phyloP scores from a whole-genome alignment of 2,888 invertebrate species.

The Idaea aversata region DNA sequence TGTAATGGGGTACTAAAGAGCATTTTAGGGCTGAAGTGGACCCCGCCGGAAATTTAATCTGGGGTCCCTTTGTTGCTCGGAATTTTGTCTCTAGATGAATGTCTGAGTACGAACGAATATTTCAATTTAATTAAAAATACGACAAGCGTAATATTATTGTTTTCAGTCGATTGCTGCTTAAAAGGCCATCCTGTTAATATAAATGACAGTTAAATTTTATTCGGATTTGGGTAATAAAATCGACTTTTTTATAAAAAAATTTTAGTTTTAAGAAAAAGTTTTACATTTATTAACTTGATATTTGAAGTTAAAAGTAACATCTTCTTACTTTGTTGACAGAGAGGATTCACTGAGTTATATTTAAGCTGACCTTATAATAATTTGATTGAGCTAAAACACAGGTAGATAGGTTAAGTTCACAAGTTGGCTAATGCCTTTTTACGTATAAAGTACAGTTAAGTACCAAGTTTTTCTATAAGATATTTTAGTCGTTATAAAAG shows the following conservation, averaged over 20 bases:
- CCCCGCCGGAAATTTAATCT: slow-evolving; percentile 77
- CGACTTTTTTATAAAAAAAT: not conserved
- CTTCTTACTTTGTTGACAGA: too few relatives aligned
- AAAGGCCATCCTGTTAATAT: slow-evolving; percentile 42
- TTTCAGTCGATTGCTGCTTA: slow-evolving; percentile 45
- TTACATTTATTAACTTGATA: too few relatives aligned
- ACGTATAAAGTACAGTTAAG: too few relatives aligned
- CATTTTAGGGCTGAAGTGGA: slow-evolving; percentile 71
- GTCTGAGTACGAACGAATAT: slow-evolving; percentile 66
- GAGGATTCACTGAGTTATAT: too few relatives aligned
- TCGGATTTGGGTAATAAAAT: slow-evolving; percentile 35
- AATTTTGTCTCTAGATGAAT: slow-evolving; percentile 73
- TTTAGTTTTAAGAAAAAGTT: too few relatives aligned
- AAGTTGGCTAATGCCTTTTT: too few relatives aligned
- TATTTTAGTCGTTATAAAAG: not conserved
- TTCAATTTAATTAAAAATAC: slow-evolving; percentile 74
- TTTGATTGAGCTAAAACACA: too few relatives aligned
- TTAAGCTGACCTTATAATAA: too few relatives aligned
- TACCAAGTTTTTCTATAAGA: not conserved
- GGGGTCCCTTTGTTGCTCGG: slow-evolving; percentile 66
- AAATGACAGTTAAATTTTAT: slow-evolving; percentile 28
- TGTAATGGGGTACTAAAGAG: slow-evolving; percentile 74
- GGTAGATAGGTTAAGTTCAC: too few relatives aligned
- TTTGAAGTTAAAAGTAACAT: too few relatives aligned
- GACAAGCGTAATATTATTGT: slow-evolving; percentile 51